A percentile compares a stretch with the other conserved stretches of the same genome.
These are phyloP conservation scores for Nephrocerus scutellatus DNA, from an alignment of 2,888 invertebrate species.

Conservation along the genomic window DNA sequence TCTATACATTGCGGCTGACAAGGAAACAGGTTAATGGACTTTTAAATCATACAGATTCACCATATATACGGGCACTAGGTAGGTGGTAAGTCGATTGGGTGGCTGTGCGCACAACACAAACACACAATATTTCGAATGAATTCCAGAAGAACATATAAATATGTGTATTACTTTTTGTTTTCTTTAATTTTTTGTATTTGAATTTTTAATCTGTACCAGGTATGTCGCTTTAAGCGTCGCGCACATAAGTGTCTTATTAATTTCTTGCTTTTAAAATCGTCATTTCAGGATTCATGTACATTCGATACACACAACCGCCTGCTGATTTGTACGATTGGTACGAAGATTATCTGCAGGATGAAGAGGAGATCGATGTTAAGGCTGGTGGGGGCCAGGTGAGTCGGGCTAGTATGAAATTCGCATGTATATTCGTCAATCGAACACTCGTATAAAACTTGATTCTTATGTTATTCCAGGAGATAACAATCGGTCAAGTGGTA, in stretches of 20 bases:
- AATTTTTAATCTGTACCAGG: conserved; percentile 10
- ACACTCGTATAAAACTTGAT: conserved; percentile 1
- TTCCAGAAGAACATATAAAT: too few species aligned
- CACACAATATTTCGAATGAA: too few species aligned
- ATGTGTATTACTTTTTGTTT: too few species aligned
- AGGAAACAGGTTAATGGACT: conserved; percentile 95
- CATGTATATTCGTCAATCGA: not conserved
- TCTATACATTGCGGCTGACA: conserved; percentile 94
- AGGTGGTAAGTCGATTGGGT: conserved; percentile 47
- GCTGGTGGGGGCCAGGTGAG: conserved; percentile 88
- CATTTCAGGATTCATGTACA: conserved; percentile 63
- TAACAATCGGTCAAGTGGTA: conserved; percentile 88
- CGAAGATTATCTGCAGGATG: conserved; percentile 90
- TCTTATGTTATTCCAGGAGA: conserved; percentile 41
- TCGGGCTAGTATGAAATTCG: conserved; percentile 18
- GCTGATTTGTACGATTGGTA: conserved; percentile 96
- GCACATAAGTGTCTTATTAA: not conserved
- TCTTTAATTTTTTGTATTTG: conserved; percentile 24
- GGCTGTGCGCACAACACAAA: conserved; percentile 17
- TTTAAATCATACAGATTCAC: conserved; percentile 91
- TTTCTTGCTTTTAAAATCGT: conserved; percentile 9
- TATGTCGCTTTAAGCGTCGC: not conserved
- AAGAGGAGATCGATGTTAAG: conserved; percentile 95
- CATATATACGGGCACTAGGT: conserved; percentile 94
- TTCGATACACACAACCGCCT: conserved; percentile 92